phyloP scores from a whole-genome alignment of 2,113 vertebrate species.

The Emberiza fucata region DNA sequence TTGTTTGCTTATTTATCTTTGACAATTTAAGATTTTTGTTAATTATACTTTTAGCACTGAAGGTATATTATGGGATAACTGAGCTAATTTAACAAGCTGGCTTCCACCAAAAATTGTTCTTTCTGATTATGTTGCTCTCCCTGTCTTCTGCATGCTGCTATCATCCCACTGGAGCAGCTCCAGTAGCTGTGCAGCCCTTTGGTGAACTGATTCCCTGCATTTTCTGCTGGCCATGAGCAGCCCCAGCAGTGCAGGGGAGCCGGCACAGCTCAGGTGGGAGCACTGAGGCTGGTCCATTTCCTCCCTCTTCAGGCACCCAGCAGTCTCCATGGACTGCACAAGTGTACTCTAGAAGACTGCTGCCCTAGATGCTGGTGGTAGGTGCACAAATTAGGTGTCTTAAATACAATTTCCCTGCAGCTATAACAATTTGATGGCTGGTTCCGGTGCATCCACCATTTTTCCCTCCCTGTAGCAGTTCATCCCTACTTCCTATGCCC shows the following conservation, averaged over 20 bases:
- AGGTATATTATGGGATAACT: not conserved
- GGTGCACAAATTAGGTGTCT: not conserved
- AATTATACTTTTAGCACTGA: not conserved
- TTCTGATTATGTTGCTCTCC: accelerated
- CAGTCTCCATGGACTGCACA: not conserved
- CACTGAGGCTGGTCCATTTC: not conserved
- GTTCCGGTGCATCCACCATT: not conserved
- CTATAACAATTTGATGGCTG: not conserved
- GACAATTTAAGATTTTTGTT: not conserved
- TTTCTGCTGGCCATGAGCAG: not conserved
- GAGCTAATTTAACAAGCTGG: not conserved
- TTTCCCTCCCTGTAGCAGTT: not conserved
- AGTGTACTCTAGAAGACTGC: not conserved
- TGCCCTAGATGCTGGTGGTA: not conserved
- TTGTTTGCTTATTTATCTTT: not conserved
- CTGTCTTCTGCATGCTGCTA: not conserved
- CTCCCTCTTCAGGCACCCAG: not conserved
- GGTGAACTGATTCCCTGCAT: not conserved
- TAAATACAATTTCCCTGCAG: not conserved
- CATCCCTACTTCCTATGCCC: not conserved
- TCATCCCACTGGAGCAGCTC: not conserved
- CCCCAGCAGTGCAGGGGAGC: accelerated
- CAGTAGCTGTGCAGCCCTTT: accelerated
- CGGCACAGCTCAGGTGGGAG: not conserved
- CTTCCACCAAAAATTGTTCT: not conserved